Percentiles rank a stretch among this genome's conserved stretches.
phyloP scores from a whole-genome alignment of 2,113 vertebrate species.

The Boleophthalmus pectinirostris region DNA sequence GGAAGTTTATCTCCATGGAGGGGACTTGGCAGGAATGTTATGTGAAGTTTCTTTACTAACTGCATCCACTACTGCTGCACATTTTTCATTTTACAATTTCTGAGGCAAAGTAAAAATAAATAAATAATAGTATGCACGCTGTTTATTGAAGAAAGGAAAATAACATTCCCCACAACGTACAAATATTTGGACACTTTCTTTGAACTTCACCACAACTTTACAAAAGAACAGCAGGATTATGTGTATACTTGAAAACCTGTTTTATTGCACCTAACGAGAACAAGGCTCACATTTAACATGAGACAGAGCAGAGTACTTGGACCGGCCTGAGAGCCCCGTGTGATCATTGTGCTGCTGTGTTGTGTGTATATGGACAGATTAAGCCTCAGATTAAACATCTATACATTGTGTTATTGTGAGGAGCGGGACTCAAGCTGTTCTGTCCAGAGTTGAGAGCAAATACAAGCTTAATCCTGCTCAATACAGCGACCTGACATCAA shows the following conservation, averaged over 20 bases:
- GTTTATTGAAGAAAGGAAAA: not conserved
- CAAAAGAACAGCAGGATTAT: not conserved
- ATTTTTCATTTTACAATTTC: not conserved
- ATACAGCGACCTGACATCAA: conserved; percentile 87
- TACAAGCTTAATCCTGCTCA: conserved; percentile 90
- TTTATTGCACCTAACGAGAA: not conserved
- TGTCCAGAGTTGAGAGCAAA: conserved; percentile 87
- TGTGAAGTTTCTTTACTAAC: too few species aligned
- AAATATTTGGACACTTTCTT: not conserved
- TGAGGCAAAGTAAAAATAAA: not conserved
- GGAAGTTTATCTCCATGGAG: too few species aligned
- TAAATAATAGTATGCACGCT: not conserved
- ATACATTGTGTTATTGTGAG: conserved; percentile 82
- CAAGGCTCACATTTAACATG: not conserved
- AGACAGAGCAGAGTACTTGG: not conserved
- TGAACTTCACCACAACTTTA: not conserved
- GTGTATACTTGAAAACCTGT: not conserved
- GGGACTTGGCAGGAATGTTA: too few species aligned
- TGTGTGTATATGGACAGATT: conserved; percentile 81
- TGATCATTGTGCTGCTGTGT: conserved; percentile 12
- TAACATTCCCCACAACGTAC: not conserved
- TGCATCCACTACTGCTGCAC: not conserved
- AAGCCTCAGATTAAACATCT: conserved; percentile 81
- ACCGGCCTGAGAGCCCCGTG: not conserved
- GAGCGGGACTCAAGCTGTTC: conserved; percentile 85